phyloP scores from a whole-genome alignment of 1,140 invertebrate genomes.

The Drosophila fuyamai region DNA sequence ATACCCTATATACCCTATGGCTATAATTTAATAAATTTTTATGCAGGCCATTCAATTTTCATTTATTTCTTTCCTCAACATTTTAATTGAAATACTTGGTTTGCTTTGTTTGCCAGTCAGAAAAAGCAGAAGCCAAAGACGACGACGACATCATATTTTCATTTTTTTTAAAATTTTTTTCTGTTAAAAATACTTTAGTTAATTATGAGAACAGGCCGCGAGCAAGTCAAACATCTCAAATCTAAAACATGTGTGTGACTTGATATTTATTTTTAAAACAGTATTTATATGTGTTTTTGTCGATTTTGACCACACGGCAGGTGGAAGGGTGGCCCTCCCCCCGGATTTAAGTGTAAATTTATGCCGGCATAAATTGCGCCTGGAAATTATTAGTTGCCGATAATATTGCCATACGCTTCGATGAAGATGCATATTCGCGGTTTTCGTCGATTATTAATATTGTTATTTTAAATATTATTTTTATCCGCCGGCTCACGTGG shows the following conservation, averaged over 20 bases:
- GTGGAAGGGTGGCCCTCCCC: conserved; percentile 20
- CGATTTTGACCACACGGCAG: conserved; percentile 16
- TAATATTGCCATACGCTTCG: conserved; percentile 38
- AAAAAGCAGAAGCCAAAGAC: not conserved
- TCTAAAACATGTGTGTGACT: conserved; percentile 79
- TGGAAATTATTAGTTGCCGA: conserved; percentile 57
- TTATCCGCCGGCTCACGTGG: conserved; percentile 33
- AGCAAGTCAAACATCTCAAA: conserved; percentile 59
- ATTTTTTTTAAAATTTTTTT: conserved; percentile 21
- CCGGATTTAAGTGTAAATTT: conserved; percentile 39
- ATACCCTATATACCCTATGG: too few species aligned
- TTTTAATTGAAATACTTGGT: conserved; percentile 72
- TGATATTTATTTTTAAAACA: conserved; percentile 77
- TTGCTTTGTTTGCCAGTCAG: conserved; percentile 32
- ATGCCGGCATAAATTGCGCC: conserved; percentile 49
- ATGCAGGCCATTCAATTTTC: not conserved
- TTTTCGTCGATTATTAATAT: conserved; percentile 10
- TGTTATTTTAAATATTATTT: conserved; percentile 6
- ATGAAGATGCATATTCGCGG: conserved; percentile 12
- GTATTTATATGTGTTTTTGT: conserved; percentile 16
- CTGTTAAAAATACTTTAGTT: conserved; percentile 79
- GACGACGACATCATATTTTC: conserved; percentile 30
- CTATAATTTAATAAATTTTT: not conserved
- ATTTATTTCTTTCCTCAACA: conserved; percentile 12
- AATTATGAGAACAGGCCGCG: conserved; percentile 68